Conservation (phyloP, 2,113 vertebrate genomes). For the Natator depressus region DNA sequence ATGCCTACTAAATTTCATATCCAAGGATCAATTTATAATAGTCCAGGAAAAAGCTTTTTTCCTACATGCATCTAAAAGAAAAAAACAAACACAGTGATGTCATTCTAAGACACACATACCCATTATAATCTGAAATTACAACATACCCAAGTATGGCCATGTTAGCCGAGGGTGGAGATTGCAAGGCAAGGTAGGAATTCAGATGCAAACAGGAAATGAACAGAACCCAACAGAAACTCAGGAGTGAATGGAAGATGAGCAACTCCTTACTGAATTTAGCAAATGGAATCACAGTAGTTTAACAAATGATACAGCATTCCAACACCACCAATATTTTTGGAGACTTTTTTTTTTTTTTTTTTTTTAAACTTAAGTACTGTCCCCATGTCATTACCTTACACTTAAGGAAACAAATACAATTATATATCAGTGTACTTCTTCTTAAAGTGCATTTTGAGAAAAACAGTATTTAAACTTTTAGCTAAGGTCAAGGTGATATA, state of each 20-base stretch:
- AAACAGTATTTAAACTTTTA: fast-evolving
- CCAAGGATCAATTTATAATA: background rate
- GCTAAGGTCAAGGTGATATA: background rate
- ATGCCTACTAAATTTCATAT: background rate
- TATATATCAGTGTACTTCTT: background rate
- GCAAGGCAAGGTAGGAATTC: constrained; percentile 67
- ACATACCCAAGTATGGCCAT: constrained; percentile 55
- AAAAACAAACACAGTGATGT: constrained; percentile 9
- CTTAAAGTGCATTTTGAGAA: background rate
- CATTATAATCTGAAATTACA: constrained; percentile 58
- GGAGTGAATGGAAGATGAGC: constrained; percentile 20
- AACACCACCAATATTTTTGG: background rate
- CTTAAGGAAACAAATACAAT: background rate
- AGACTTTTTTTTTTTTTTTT: background rate
- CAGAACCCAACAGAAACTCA: constrained; percentile 48
- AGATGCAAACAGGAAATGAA: constrained; percentile 72
- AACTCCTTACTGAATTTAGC: fast-evolving
- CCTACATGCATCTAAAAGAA: background rate
- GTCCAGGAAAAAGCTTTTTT: background rate
- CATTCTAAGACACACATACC: constrained; percentile 61
- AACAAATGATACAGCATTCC: background rate
- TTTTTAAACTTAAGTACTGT: background rate
- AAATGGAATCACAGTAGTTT: background rate
- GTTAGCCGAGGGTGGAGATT: constrained; percentile 61
- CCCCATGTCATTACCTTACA: background rate